phyloP scores from a whole-genome alignment of 2,113 vertebrate species.

The Okapia johnstoni region DNA sequence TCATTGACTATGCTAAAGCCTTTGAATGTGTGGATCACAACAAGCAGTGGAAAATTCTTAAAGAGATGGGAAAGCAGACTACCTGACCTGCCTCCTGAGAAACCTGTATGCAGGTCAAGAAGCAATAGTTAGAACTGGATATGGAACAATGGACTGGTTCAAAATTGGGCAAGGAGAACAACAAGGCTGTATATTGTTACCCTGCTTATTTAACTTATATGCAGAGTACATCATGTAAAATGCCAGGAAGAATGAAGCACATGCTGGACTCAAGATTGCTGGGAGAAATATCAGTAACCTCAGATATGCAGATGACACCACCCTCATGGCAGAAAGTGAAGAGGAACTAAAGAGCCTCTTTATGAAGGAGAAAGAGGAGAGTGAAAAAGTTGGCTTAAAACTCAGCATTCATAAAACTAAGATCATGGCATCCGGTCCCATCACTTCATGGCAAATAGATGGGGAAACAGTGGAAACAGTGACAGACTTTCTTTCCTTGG shows the following conservation, averaged over 20 bases:
- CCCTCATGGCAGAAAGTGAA: neutral
- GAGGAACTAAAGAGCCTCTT: neutral
- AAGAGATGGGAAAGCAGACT: neutral
- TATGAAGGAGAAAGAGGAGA: neutral
- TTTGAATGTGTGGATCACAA: neutral
- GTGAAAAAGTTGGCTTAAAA: neutral
- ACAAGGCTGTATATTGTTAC: neutral
- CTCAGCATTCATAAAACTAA: neutral
- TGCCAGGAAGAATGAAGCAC: neutral
- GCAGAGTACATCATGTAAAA: neutral
- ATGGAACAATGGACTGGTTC: neutral
- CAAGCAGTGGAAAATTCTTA: neutral
- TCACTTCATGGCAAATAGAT: neutral
- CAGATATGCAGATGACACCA: neutral
- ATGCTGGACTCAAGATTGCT: neutral
- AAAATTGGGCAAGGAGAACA: neutral
- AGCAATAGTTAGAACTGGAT: neutral
- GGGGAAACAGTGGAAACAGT: neutral
- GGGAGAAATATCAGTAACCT: neutral
- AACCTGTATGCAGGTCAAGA: neutral
- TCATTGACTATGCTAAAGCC: neutral
- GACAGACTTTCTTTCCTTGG: neutral
- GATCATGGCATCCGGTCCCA: neutral
- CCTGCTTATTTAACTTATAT: neutral
- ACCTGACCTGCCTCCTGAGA: neutral